A percentile compares a stretch with the other conserved stretches of the same genome.
phyloP scores from a whole-genome alignment of 2,797 vertebrate genomes.

The Spatula clypeata region DNA sequence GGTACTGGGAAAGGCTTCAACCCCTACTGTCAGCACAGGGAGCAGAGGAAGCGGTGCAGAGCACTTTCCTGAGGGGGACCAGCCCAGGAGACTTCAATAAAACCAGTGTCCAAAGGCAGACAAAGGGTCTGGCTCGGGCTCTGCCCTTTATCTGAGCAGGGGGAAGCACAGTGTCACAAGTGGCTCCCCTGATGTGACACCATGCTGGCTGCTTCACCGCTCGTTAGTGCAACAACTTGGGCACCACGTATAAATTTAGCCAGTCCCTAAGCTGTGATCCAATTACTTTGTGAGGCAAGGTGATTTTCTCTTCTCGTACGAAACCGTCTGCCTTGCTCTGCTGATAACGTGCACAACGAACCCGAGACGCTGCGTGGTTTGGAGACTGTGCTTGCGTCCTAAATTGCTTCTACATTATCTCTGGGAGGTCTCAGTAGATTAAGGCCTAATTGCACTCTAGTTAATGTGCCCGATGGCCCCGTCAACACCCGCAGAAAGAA shows the following conservation, averaged over 20 bases:
- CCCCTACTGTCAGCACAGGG: slow-evolving; percentile 27
- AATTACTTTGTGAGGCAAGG: slow-evolving; percentile 49
- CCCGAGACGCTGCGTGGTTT: background rate
- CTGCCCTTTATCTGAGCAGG: background rate
- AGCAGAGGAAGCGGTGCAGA: background rate
- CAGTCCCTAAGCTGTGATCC: slow-evolving; percentile 1
- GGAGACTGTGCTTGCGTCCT: background rate
- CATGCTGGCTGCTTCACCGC: background rate
- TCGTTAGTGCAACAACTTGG: slow-evolving; percentile 40
- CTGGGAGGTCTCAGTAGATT: slow-evolving; percentile 22
- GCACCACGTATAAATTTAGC: slow-evolving; percentile 5
- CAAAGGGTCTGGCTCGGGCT: background rate
- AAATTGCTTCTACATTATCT: slow-evolving; percentile 30
- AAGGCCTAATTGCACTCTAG: slow-evolving; percentile 32
- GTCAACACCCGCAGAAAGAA: background rate
- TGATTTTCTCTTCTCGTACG: slow-evolving; percentile 37
- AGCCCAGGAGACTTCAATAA: background rate
- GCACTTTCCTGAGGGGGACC: background rate
- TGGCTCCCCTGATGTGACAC: background rate
- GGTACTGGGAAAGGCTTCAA: slow-evolving; percentile 19
- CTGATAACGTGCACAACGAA: background rate
- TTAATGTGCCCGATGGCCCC: slow-evolving; percentile 8
- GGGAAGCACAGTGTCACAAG: background rate
- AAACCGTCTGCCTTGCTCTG: slow-evolving; percentile 6
- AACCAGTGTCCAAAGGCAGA: background rate